Base-by-base conservation (phyloP, 2,113 vertebrate species). In the Hemichromis elongatus region DNA sequence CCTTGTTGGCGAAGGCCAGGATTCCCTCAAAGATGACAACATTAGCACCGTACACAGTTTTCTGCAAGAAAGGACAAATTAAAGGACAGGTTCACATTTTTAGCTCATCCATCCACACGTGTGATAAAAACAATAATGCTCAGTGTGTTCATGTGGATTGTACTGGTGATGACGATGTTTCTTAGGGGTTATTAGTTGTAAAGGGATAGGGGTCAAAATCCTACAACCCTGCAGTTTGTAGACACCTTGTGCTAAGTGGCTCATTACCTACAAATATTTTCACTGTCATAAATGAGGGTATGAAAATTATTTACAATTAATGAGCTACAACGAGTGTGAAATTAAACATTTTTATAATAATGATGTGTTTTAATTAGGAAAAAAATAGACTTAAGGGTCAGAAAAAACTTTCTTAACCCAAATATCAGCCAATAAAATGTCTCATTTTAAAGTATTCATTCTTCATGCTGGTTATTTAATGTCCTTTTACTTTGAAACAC, bases 1-100 rank as follows among this genome's bases (percentile, higher is more conserved):
- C 98, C 92, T 98, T 98, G 95, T 98, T 98, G 13, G 97, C 97
- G 19, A 98, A 98, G 0, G 98, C 95, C 90, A 98, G 92, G 54
- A 98, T 98, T 21, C 98, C 98, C 81, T 98, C 98, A 0, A 98
- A 98, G 86, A 98, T 97, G 9, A 98, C 96, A 4, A 98, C 98
- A 0, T 98, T 98, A 86, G 97, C 98, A 4, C 98, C 98, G 0
- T 98, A 98, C 33, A 98, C 94, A 0, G 96, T 98, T 97, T 98
- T 98, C 98, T 98, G 95, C 11, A 83, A 81, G 16, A 24, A 50
- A 35, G 4, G 66, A 61, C 11, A 57, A 33, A 87, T 53, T 2
- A 59, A 52, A 45, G 21, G 2, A 75, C 33, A 30, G 26, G 4
- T 19, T 75, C 9, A 30, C 5, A 2, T 75, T 75, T 73, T 63